Base-by-base conservation (phyloP, 53 echinoderm and acorn worm genomes). In the Antedon mediterranea region DNA sequence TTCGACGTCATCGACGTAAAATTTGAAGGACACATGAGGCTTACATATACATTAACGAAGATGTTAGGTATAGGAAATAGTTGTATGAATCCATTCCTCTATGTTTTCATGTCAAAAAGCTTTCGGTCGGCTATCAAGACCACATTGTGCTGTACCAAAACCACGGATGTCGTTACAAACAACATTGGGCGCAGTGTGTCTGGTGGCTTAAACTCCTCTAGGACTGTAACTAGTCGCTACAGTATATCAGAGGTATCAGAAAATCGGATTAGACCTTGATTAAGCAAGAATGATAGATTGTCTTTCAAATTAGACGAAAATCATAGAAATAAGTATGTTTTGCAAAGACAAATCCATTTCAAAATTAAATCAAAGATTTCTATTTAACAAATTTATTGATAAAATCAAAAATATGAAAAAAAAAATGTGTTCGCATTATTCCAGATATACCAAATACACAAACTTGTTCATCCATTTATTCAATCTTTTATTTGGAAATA, bases 51-150 rank as follows among this genome's bases (percentile, higher is more conserved):
- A 31, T 77, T 89, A 72, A 31, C 43, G 30, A 83, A 86, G 30
- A 70, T 82, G 11, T 9, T 97, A 43, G 91, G 90, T 20, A 89
- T 83, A 79, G 71, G 72, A 73, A 97, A 97, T 84, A 92, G 92
- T 79, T 92, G 92, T 73, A 34, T 86, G 27, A 97, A 97, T 78
- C 97, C 97, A 20, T 78, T 97, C 74, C 81, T 87, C 75, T 97
- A 97, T 32, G 92, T 90, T 32, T 90, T 97, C 76, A 78, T 97
- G 76, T 97, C 97, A 7, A 89, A 89, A 73, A 92, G 82, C 72
- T 97, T 97, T 80, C 81, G 97, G 31, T 73, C 82, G 33, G 79
- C 84, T 43, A 82, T 90, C 72, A 34, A 70, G n/a, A 76, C 81
- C 34, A 85, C 84, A 0, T 71, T 90, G 0, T 72, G 77, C 18